phyloP scores from a whole-genome alignment of 2,113 vertebrate species.

The Condylura cristata region DNA sequence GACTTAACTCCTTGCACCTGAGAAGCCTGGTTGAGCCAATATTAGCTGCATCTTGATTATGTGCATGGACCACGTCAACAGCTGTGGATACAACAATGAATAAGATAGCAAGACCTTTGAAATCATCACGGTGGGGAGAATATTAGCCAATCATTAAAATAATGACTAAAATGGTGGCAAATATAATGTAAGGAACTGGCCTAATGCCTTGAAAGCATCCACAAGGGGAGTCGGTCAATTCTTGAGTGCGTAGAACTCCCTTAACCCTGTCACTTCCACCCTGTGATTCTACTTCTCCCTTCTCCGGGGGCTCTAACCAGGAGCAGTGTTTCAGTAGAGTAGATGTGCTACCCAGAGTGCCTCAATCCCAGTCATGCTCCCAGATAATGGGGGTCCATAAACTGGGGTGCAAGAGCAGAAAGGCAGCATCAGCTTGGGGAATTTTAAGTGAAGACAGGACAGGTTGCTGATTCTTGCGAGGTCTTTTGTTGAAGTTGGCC shows the following conservation, averaged over 20 bases:
- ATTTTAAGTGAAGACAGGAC: neutral
- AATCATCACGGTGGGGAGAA: neutral
- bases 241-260: neutral
- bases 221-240: neutral
- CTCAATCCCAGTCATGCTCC: neutral
- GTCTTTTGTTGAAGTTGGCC: neutral
- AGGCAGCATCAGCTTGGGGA: neutral
- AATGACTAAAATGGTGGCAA: neutral
- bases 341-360: neutral
- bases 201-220: neutral
- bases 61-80: neutral
- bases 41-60: neutral
- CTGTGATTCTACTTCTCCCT: neutral
- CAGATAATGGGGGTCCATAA: neutral
- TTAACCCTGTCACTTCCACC: neutral
- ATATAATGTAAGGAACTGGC: neutral
- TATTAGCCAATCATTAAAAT: neutral
- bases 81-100: neutral
- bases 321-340: neutral
- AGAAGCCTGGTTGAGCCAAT: neutral
- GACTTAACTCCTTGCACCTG: too few species aligned
- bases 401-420: neutral
- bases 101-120: neutral
- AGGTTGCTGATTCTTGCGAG: neutral
- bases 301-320: neutral